These are phyloP conservation scores for Lissonota sp. DNA, from an alignment of 2,888 invertebrate genomes.

Conservation along the genomic window DNA sequence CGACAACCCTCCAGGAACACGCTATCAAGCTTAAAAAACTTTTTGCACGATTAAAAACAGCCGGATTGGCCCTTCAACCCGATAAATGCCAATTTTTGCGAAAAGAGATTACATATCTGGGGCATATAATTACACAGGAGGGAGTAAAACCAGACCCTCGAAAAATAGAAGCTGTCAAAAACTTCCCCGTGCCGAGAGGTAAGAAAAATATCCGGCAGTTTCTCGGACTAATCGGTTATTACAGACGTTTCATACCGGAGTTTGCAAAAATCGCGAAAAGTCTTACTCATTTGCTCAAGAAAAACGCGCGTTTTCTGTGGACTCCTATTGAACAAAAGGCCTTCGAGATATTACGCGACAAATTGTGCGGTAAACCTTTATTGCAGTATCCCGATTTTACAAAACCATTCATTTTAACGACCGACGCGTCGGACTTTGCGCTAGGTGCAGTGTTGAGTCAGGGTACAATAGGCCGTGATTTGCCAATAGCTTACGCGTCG, in stretches of 20 bases:
- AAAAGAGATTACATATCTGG: slow-evolving; percentile 37
- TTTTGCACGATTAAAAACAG: neutral
- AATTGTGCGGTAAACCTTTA: slow-evolving; percentile 38
- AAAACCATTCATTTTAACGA: slow-evolving; percentile 63
- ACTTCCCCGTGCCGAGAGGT: slow-evolving; percentile 36
- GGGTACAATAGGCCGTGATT: slow-evolving; percentile 31
- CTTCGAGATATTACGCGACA: slow-evolving; percentile 42
- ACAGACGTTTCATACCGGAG: slow-evolving; percentile 34
- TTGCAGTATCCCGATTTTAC: slow-evolving; percentile 65
- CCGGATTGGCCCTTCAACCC: slow-evolving; percentile 18
- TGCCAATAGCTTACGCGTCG: slow-evolving; percentile 34
- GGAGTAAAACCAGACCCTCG: slow-evolving; percentile 41
- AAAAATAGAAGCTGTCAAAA: slow-evolving; percentile 31
- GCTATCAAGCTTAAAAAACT: neutral
- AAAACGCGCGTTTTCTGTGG: slow-evolving; percentile 34
- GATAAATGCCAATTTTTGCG: slow-evolving; percentile 40
- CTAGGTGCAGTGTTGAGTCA: slow-evolving; percentile 66
- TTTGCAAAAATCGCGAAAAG: slow-evolving; percentile 47
- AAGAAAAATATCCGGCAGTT: slow-evolving; percentile 29
- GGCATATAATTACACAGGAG: slow-evolving; percentile 35
- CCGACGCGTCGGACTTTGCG: slow-evolving; percentile 67
- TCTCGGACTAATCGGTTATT: slow-evolving; percentile 43
- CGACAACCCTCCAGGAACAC: slow-evolving; percentile 9
- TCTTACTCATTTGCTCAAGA: slow-evolving; percentile 26
- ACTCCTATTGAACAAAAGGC: slow-evolving; percentile 15